These are phyloP conservation scores for Archivesica marissinica DNA, from an alignment of 1,140 invertebrate species.

Conservation along the genomic window DNA sequence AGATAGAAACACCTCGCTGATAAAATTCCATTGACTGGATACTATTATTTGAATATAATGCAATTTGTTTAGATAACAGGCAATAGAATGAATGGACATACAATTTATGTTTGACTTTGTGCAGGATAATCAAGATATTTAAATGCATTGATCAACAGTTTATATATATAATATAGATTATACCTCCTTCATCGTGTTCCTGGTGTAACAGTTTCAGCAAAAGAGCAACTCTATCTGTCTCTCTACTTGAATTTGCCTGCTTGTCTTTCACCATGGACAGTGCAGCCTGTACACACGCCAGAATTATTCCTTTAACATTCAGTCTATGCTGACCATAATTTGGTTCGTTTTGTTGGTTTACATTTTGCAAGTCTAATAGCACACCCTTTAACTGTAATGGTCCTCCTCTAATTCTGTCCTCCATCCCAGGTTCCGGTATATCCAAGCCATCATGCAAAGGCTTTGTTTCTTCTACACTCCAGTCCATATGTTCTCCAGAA, in stretches of 20 bases:
- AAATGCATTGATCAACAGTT: no score
- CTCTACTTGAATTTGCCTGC: neutral
- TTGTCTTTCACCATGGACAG: constrained; percentile 52
- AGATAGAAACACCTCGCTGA: no score
- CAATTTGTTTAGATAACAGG: no score
- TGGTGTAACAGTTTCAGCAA: constrained; percentile 26
- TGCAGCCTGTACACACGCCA: constrained; percentile 42
- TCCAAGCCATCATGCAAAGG: no score
- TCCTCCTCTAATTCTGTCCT: neutral
- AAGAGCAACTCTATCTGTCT: constrained; percentile 31
- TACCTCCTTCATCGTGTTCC: neutral
- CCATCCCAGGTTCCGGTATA: neutral
- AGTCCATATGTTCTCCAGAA: neutral
- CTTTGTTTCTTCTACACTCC: neutral
- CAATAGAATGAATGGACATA: no score
- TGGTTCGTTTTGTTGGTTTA: neutral
- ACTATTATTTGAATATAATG: no score
- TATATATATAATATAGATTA: no score
- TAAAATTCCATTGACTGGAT: no score
- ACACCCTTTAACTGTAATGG: neutral
- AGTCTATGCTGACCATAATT: neutral
- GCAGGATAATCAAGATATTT: no score
- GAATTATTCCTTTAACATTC: constrained; percentile 25
- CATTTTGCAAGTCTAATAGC: neutral
- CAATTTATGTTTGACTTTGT: no score